Percentiles rank a stretch among this genome's conserved stretches.
phyloP scores from a whole-genome alignment of 1,140 invertebrate genomes.

The Meloidogyne floridensis region DNA sequence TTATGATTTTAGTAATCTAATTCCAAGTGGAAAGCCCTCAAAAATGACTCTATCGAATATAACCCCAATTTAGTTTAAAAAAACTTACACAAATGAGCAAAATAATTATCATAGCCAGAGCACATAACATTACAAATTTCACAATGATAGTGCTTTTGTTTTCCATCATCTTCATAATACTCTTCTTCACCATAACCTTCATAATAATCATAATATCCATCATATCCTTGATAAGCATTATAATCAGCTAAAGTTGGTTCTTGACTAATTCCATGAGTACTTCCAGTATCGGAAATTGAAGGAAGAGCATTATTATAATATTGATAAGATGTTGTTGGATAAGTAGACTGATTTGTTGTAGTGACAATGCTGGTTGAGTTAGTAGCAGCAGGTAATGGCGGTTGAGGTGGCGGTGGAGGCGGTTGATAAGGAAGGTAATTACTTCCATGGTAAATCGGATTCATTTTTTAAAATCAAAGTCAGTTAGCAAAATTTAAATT shows the following conservation, averaged over 20 bases:
- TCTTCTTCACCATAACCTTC: neutral
- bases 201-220: neutral
- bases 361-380: neutral
- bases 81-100: conserved; percentile 11
- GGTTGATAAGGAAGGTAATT: conserved; percentile 13
- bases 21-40: too few species aligned
- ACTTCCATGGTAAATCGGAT: neutral
- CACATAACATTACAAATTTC: conserved; percentile 14
- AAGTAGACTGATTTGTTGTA: neutral
- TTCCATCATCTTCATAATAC: neutral
- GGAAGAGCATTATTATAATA: neutral
- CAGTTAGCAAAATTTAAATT: neutral
- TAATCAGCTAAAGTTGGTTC: neutral
- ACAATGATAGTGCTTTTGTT: conserved; percentile 6
- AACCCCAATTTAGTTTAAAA: neutral
- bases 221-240: neutral
- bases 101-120: neutral
- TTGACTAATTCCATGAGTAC: neutral
- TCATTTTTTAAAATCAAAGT: neutral
- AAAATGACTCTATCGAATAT: too few species aligned
- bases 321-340: neutral
- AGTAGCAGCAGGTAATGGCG: neutral
- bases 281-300: neutral
- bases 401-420: conserved; percentile 23
- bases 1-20: too few species aligned